Evolutionary conservation across 92 coral and sea anemone genomes (phyloP).

Genomic region (Anthopleura xanthogrammica): DNA sequence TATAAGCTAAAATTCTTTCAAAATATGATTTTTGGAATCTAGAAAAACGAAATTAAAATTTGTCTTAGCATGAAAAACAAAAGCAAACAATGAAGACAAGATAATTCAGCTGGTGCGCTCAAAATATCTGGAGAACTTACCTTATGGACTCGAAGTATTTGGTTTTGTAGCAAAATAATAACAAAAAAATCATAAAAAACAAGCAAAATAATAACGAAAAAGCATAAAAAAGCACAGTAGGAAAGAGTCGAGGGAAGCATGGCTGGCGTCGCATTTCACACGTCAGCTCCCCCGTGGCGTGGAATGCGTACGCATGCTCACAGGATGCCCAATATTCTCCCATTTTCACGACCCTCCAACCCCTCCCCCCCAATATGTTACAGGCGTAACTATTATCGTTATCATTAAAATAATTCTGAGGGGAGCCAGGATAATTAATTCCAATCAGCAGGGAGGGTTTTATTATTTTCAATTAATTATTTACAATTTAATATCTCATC

Average conservation of each 20-base stretch:
- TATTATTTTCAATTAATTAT: no score
- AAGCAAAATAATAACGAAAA: not conserved
- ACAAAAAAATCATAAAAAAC: not conserved
- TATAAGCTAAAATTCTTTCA: no score
- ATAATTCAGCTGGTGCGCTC: conserved; percentile 1
- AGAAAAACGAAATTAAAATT: not conserved
- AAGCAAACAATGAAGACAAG: not conserved
- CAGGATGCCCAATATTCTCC: not conserved
- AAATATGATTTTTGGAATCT: not conserved
- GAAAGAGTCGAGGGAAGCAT: not conserved
- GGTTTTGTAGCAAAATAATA: not conserved
- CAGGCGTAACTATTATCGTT: not conserved
- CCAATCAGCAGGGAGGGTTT: no score
- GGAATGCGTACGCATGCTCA: not conserved
- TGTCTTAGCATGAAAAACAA: not conserved
- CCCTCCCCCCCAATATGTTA: not conserved
- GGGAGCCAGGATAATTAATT: not conserved
- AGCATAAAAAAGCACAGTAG: not conserved
- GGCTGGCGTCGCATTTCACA: not conserved
- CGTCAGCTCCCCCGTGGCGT: not conserved
- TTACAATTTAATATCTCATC: no score
- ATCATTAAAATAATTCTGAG: not conserved
- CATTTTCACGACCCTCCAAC: not conserved
- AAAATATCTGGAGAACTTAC: not conserved
- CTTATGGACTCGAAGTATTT: not conserved